Evolutionary conservation across 2,888 invertebrate species (phyloP).

Genomic region (Drosophila putrida): DNA sequence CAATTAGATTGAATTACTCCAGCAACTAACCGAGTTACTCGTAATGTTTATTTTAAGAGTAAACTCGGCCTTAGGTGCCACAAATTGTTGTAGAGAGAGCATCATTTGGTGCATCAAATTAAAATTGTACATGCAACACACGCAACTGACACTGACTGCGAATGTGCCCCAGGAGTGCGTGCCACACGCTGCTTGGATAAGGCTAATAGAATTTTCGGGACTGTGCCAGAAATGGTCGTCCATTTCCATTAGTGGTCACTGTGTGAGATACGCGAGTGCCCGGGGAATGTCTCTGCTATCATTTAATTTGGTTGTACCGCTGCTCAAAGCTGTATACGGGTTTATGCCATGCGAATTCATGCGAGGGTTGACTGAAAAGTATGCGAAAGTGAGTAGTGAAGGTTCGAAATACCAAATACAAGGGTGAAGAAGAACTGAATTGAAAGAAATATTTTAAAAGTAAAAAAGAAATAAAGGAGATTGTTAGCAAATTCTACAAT

Average conservation of each 20-base stretch:
- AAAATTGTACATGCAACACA: constrained; percentile 27
- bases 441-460: not conserved
- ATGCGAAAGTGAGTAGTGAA: not conserved
- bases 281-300: constrained; percentile 37
- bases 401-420: not conserved
- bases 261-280: constrained; percentile 13
- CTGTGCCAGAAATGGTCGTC: constrained; percentile 29
- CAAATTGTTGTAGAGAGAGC: constrained; percentile 7
- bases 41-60: constrained; percentile 22
- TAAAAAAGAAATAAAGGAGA: not conserved
- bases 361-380: constrained; percentile 4
- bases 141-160: constrained; percentile 11
- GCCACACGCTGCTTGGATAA: constrained; percentile 37
- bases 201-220: constrained; percentile 67
- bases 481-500: not conserved
- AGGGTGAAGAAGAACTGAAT: not conserved
- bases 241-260: constrained; percentile 72
- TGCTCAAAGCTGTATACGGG: constrained; percentile 3
- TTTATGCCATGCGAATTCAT: not conserved
- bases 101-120: constrained; percentile 21
- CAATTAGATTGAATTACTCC: constrained; percentile 43
- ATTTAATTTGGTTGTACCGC: constrained; percentile 53
- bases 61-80: constrained; percentile 4
- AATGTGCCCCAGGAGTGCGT: constrained; percentile 36
- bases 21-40: constrained; percentile 26